These are phyloP conservation scores for Macropus fuliginosus DNA, from an alignment of 2,797 vertebrate species.

Conservation along the genomic window DNA sequence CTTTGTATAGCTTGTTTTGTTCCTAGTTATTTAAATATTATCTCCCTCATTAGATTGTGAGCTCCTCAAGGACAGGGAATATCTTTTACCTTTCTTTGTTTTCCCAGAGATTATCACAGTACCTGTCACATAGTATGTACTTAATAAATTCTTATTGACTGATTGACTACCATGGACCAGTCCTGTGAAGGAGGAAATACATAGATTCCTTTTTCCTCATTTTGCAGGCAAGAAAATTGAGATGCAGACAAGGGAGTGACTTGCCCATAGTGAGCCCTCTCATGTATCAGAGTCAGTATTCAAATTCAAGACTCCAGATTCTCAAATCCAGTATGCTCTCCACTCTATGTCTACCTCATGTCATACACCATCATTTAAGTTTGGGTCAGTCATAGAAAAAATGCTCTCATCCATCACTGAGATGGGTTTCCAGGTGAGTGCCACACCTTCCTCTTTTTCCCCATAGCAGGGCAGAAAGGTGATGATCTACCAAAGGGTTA, in stretches of 20 bases:
- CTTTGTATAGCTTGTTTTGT: not conserved
- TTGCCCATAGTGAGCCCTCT: not conserved
- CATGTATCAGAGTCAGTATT: not conserved
- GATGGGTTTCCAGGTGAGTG: not conserved
- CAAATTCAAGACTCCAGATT: not conserved
- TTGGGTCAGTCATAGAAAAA: not conserved
- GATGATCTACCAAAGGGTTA: not conserved
- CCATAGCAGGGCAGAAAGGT: not conserved
- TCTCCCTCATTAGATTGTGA: not conserved
- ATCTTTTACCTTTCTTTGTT: not conserved
- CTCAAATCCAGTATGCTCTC: not conserved
- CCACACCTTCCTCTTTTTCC: not conserved
- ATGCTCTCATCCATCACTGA: not conserved
- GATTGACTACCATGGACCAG: not conserved
- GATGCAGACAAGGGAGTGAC: not conserved
- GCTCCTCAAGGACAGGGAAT: not conserved
- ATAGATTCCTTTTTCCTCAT: not conserved
- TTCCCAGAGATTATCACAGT: not conserved
- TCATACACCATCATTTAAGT: not conserved
- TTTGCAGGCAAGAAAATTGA: not conserved
- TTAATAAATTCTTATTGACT: not conserved
- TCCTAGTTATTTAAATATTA: not conserved
- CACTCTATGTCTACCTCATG: not conserved
- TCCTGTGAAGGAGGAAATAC: not conserved
- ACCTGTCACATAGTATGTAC: not conserved